Evolutionary conservation across 2,888 invertebrate genomes (phyloP).

Genomic region (Neoitamus cyanurus): DNA sequence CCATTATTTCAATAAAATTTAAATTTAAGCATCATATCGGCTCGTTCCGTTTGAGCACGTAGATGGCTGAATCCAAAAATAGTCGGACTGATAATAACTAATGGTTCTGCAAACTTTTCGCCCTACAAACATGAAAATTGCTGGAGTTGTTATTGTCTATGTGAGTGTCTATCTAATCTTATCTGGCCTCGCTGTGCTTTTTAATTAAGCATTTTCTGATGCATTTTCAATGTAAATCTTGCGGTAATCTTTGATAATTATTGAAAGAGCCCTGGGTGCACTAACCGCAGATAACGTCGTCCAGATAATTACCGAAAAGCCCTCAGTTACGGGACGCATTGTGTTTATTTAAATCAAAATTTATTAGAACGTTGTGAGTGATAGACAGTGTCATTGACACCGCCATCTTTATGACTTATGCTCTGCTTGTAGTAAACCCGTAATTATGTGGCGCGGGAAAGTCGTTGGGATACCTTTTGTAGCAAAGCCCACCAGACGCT

Average conservation of each 20-base stretch:
- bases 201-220: conserved; percentile 1
- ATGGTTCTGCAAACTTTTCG: conserved; percentile 1
- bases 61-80: background rate
- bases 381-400: background rate
- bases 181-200: background rate
- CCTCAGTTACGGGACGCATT: background rate
- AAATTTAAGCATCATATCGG: background rate
- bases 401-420: background rate
- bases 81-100: background rate
- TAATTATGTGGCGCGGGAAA: background rate
- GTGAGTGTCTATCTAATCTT: background rate
- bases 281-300: background rate
- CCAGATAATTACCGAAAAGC: background rate
- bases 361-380: background rate
- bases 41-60: background rate
- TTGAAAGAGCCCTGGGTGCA: background rate
- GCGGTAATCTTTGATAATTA: conserved; percentile 5
- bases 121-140: background rate
- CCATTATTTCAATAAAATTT: background rate
- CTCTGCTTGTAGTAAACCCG: background rate
- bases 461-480: background rate
- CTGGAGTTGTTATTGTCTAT: background rate
- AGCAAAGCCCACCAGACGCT: background rate
- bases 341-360: background rate
- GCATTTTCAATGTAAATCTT: background rate